Percentiles rank a stretch among this genome's conserved stretches.
These are phyloP conservation scores for Venusia cambrica DNA, from an alignment of 2,888 invertebrate genomes.

Conservation along the genomic window DNA sequence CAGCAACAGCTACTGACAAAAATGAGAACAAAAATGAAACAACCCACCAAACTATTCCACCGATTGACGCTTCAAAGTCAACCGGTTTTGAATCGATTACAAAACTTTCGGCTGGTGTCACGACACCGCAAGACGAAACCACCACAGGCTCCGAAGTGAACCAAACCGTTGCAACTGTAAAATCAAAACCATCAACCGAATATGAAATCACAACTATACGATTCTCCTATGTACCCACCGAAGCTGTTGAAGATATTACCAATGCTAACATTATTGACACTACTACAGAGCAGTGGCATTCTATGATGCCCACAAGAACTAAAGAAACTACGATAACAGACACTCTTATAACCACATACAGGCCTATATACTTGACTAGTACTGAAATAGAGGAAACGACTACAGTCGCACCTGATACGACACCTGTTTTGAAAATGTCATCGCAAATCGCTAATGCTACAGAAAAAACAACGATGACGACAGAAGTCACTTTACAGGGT, in stretches of 20 bases:
- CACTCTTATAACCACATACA: slow-evolving; percentile 63
- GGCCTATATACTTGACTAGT: slow-evolving; percentile 59
- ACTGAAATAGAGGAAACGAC: slow-evolving; percentile 55
- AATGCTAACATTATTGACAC: slow-evolving; percentile 36
- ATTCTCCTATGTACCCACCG: slow-evolving; percentile 65
- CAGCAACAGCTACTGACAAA: slow-evolving; percentile 41
- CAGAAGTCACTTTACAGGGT: slow-evolving; percentile 23
- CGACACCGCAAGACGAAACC: slow-evolving; percentile 66
- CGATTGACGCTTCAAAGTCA: slow-evolving; percentile 55
- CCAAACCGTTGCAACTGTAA: slow-evolving; percentile 41
- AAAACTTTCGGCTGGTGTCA: slow-evolving; percentile 65
- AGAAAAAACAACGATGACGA: slow-evolving; percentile 32
- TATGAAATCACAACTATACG: slow-evolving; percentile 73
- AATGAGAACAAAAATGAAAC: slow-evolving; percentile 42
- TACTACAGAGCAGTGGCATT: slow-evolving; percentile 53
- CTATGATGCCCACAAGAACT: slow-evolving; percentile 51
- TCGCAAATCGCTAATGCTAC: slow-evolving; percentile 52
- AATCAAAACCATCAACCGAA: slow-evolving; percentile 46
- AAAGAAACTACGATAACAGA: slow-evolving; percentile 47
- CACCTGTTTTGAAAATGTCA: slow-evolving; percentile 52
- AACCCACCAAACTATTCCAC: slow-evolving; percentile 50
- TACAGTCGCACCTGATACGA: slow-evolving; percentile 49
- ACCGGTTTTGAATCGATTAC: slow-evolving; percentile 76
- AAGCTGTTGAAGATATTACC: slow-evolving; percentile 39
- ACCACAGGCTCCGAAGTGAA: slow-evolving; percentile 46